These are phyloP conservation scores for Corythornis cristatus DNA, from an alignment of 2,113 vertebrate genomes.

Conservation along the genomic window DNA sequence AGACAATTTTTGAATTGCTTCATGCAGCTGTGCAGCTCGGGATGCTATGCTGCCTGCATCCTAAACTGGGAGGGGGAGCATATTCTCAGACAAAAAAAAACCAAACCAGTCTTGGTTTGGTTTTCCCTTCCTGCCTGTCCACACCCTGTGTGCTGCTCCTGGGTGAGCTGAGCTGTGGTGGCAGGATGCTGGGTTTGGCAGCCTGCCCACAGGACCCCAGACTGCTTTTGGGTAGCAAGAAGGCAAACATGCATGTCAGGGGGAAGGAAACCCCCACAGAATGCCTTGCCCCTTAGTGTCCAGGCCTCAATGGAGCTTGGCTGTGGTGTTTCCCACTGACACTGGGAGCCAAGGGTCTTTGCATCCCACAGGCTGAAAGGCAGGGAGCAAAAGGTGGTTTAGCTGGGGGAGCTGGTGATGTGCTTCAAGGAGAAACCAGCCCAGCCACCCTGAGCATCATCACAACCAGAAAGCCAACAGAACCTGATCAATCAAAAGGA, in stretches of 20 bases:
- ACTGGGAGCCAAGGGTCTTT: no score
- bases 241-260: no score
- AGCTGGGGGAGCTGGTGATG: no score
- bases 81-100: neutral
- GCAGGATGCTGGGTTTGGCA: neutral
- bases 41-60: slow-evolving; percentile 20
- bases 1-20: slow-evolving; percentile 79
- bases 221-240: accelerated
- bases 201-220: neutral
- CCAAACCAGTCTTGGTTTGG: neutral
- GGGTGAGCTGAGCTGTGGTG: neutral
- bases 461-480: no score
- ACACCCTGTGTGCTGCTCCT: neutral
- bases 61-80: slow-evolving; percentile 1
- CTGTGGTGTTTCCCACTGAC: no score
- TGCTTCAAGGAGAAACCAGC: no score
- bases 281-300: no score
- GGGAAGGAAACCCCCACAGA: neutral
- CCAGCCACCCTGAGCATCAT: no score
- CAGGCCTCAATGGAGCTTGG: no score
- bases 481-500: no score
- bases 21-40: slow-evolving; percentile 59
- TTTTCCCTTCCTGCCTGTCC: neutral
- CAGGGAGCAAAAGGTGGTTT: no score
- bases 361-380: no score